Percentiles rank a stretch among this genome's conserved stretches.
Conservation (phyloP, 1,140 invertebrate genomes). For the Orchestia grillus region DNA sequence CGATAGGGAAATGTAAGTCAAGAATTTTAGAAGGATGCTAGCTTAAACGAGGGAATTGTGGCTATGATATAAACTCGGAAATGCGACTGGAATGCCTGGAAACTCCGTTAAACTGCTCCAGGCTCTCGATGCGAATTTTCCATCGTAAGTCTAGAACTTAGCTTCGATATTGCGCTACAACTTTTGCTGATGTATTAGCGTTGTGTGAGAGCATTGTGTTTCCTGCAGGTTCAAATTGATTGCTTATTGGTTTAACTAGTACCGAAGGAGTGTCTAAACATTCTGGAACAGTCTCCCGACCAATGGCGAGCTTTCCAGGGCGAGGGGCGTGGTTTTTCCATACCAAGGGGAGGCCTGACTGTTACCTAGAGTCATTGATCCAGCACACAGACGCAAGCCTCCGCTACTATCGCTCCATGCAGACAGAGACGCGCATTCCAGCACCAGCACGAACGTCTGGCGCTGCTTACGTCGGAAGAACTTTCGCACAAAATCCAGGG, state of each 20-base stretch:
- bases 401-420: not conserved
- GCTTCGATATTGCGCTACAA: slow-evolving; percentile 44
- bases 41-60: not conserved
- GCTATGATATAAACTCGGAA: not conserved
- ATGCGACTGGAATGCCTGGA: slow-evolving; percentile 53
- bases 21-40: not conserved
- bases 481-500: not conserved
- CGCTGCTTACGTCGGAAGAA: not conserved
- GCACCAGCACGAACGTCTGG: not conserved
- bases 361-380: slow-evolving; percentile 25
- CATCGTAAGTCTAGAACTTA: slow-evolving; percentile 47
- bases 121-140: slow-evolving; percentile 40
- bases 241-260: slow-evolving; percentile 56
- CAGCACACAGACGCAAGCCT: slow-evolving; percentile 47
- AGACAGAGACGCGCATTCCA: not conserved
- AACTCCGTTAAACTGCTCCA: slow-evolving; percentile 13
- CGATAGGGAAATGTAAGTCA: not conserved
- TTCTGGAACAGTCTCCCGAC: slow-evolving; percentile 51
- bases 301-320: slow-evolving; percentile 4
- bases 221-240: slow-evolving; percentile 45
- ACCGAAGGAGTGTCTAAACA: slow-evolving; percentile 55
- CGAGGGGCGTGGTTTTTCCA: slow-evolving; percentile 19
- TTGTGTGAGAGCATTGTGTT: slow-evolving; percentile 56
- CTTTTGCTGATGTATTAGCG: slow-evolving; percentile 55
- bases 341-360: slow-evolving; percentile 16